Percentiles rank a stretch among this genome's conserved stretches.
Evolutionary conservation across 2,113 vertebrate genomes (phyloP).

Genomic region (Zapornia atra): DNA sequence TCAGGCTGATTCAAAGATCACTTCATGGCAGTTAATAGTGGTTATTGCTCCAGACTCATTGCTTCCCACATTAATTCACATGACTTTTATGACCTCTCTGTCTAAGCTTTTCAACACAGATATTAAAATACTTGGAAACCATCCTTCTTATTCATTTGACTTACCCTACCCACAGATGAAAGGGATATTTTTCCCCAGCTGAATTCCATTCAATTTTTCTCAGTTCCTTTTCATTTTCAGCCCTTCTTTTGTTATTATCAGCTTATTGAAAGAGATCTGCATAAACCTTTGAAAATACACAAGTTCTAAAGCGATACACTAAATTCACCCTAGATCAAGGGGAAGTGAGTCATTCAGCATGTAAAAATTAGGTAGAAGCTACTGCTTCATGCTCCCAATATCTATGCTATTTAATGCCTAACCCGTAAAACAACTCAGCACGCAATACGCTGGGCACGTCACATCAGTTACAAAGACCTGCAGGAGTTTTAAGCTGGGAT

Average conservation of each 20-base stretch:
- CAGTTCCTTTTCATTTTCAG: conserved; percentile 5
- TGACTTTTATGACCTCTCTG: conserved; percentile 24
- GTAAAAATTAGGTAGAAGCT: background rate
- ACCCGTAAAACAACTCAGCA: background rate
- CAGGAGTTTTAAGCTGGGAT: background rate
- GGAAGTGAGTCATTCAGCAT: background rate
- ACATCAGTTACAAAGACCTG: background rate
- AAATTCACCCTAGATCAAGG: conserved; percentile 8
- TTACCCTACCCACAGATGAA: conserved; percentile 2
- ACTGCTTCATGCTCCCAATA: background rate
- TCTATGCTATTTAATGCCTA: background rate
- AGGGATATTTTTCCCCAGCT: conserved; percentile 4
- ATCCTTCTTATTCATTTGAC: conserved; percentile 8
- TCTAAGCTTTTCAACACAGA: conserved; percentile 6
- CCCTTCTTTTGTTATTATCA: conserved; percentile 10
- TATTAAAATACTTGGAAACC: conserved; percentile 39
- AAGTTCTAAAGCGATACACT: background rate
- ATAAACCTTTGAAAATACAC: background rate
- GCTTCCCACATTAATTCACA: conserved; percentile 30
- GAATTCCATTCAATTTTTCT: conserved; percentile 20
- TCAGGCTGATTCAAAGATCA: conserved; percentile 31
- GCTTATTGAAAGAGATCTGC: background rate
- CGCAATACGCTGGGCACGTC: background rate
- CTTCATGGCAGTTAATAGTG: conserved; percentile 1
- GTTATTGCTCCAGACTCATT: conserved; percentile 18